A percentile compares a stretch with the other conserved stretches of the same genome.
phyloP scores from a whole-genome alignment of 2,797 vertebrate genomes.

The Rhodeus uyekii region DNA sequence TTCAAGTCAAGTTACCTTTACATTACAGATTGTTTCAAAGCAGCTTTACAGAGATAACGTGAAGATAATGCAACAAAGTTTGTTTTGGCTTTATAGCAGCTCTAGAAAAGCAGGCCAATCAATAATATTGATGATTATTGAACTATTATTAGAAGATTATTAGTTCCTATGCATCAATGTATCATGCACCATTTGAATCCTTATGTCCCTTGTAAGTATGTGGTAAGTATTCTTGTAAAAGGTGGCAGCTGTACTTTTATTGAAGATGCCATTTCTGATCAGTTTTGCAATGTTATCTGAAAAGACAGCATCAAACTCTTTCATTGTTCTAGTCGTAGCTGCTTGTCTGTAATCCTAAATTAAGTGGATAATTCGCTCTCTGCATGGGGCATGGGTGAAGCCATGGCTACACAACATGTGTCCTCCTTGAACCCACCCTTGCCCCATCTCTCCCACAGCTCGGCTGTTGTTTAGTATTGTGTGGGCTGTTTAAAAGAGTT shows the following conservation, averaged over 20 bases:
- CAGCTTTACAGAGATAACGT: no score
- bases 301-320: slow-evolving; percentile 45
- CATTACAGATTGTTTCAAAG: no score
- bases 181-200: background rate
- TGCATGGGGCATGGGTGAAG: slow-evolving; percentile 35
- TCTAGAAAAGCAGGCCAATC: no score
- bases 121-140: no score
- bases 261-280: slow-evolving; percentile 17
- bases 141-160: background rate
- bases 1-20: no score
- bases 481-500: slow-evolving; percentile 18
- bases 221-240: no score
- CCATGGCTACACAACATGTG: slow-evolving; percentile 23
- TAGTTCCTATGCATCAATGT: background rate
- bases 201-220: background rate
- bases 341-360: slow-evolving; percentile 76
- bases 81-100: no score
- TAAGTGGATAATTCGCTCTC: slow-evolving; percentile 59
- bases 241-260: slow-evolving; percentile 25
- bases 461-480: slow-evolving; percentile 35
- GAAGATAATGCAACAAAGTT: no score
- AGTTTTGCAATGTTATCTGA: slow-evolving; percentile 38
- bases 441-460: background rate
- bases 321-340: slow-evolving; percentile 67
- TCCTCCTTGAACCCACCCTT: slow-evolving; percentile 28